phyloP scores from a whole-genome alignment of 2,888 invertebrate genomes.

The Phyto melanocephala region DNA sequence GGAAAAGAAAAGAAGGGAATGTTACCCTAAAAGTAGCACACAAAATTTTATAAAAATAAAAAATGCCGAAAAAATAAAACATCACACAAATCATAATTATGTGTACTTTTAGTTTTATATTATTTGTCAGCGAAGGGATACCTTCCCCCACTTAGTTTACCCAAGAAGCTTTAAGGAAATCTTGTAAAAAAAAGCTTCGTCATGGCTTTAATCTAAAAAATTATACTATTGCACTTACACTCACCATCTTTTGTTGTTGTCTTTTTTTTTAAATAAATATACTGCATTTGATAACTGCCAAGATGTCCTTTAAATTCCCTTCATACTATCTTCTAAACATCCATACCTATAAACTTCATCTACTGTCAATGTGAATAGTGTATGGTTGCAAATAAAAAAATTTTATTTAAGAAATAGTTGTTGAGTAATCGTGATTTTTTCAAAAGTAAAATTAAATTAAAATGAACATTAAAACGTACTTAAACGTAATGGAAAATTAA shows the following conservation, averaged over 20 bases:
- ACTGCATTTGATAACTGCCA: slow-evolving; percentile 5
- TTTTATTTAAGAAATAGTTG: slow-evolving; percentile 11
- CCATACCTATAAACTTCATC: background rate
- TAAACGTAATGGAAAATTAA: slow-evolving; percentile 23
- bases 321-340: background rate
- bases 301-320: slow-evolving; percentile 14
- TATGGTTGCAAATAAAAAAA: background rate
- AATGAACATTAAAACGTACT: slow-evolving; percentile 18
- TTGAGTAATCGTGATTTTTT: slow-evolving; percentile 37
- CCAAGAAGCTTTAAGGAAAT: background rate
- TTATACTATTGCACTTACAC: slow-evolving; percentile 5
- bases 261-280: background rate
- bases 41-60: background rate
- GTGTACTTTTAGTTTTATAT: no score
- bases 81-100: no score
- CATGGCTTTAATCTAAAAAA: background rate
- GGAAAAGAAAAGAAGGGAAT: background rate
- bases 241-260: background rate
- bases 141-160: background rate
- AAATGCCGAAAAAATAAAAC: no score
- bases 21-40: background rate
- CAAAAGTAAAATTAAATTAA: slow-evolving; percentile 39
- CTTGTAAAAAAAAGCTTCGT: background rate
- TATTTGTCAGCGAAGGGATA: no score
- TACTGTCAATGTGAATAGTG: no score